These are phyloP conservation scores for Melinopterus prodromus DNA, from an alignment of 2,888 invertebrate genomes.

Conservation along the genomic window DNA sequence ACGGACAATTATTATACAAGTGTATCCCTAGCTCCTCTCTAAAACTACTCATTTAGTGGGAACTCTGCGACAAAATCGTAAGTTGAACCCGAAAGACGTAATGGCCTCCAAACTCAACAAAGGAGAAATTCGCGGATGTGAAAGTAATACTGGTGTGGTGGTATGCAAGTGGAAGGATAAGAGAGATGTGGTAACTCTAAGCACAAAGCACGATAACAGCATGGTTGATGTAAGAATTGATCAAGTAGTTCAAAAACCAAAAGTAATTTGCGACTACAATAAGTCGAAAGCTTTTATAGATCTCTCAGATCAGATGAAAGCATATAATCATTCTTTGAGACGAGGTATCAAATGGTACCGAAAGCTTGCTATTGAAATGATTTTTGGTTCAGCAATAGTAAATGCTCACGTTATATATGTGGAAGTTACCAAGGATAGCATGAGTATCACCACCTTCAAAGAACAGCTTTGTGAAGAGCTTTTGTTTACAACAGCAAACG, in stretches of 20 bases:
- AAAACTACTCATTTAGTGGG: conserved; percentile 48
- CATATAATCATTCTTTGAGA: not conserved
- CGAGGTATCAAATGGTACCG: not conserved
- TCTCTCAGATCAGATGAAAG: not conserved
- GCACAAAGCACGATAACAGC: conserved; percentile 29
- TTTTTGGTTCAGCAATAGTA: conserved; percentile 4
- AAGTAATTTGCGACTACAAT: not conserved
- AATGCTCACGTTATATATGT: not conserved
- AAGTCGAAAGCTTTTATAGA: too few relatives aligned
- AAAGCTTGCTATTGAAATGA: not conserved
- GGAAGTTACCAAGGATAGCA: not conserved
- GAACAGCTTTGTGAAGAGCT: not conserved
- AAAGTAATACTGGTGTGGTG: conserved; percentile 43
- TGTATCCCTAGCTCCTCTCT: conserved; percentile 42
- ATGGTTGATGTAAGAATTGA: not conserved
- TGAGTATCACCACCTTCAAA: not conserved
- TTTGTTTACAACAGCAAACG: not conserved
- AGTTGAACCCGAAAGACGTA: conserved; percentile 46
- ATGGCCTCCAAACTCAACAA: conserved; percentile 43
- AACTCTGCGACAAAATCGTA: conserved; percentile 47
- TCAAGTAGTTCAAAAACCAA: not conserved
- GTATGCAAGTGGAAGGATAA: conserved; percentile 51
- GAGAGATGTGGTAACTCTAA: conserved; percentile 48
- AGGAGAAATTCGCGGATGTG: conserved; percentile 30
- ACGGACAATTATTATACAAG: conserved; percentile 46